phyloP scores from a whole-genome alignment of 2,888 invertebrate genomes.

The Drosophila limbata region DNA sequence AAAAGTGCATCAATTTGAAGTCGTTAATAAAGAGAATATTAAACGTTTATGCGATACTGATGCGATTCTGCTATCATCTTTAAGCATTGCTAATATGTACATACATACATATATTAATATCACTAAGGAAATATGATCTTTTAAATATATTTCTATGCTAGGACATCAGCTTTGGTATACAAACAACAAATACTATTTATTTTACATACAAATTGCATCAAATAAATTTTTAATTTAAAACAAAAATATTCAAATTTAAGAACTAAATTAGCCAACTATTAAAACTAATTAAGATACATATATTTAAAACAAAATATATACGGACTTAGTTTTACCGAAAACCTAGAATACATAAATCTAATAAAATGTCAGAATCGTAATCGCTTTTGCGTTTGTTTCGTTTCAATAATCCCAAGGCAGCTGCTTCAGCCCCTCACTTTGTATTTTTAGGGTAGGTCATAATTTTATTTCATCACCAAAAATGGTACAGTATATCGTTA shows the following conservation, averaged over 20 bases:
- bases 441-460: conserved; percentile 8
- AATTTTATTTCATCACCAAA: neutral
- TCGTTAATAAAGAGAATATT: conserved; percentile 35
- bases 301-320: conserved; percentile 56
- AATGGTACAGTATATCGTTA: neutral
- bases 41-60: conserved; percentile 41
- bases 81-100: conserved; percentile 58
- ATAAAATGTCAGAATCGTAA: conserved; percentile 58
- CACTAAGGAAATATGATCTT: conserved; percentile 48
- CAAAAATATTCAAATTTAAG: conserved; percentile 58
- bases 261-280: conserved; percentile 64
- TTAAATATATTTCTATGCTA: conserved; percentile 55
- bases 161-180: conserved; percentile 52
- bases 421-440: neutral
- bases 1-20: conserved; percentile 27
- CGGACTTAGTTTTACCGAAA: conserved; percentile 72
- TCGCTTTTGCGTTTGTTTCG: conserved; percentile 12
- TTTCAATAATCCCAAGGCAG: neutral
- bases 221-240: conserved; percentile 41
- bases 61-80: conserved; percentile 40
- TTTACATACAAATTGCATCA: conserved; percentile 55
- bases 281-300: conserved; percentile 54
- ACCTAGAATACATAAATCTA: conserved; percentile 59
- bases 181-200: conserved; percentile 54
- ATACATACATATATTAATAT: conserved; percentile 50